Conservation (phyloP, 2,113 vertebrate species). For the Rhea americana region DNA sequence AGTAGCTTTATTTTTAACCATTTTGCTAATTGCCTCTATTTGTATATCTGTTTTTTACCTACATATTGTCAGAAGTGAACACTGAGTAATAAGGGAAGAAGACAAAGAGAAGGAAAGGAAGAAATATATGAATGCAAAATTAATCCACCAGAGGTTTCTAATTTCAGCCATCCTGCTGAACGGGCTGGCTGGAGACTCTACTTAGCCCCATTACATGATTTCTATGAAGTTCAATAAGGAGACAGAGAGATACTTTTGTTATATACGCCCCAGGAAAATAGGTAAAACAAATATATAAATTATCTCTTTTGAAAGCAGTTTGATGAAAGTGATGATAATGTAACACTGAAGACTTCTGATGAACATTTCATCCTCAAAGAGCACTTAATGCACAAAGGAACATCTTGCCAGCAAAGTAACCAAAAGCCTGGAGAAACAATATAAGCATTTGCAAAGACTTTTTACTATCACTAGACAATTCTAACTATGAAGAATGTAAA, state of each 20-base stretch:
- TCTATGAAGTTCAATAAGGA: neutral
- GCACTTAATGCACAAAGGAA: conserved; percentile 38
- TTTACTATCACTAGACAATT: conserved; percentile 8
- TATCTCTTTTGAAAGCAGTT: neutral
- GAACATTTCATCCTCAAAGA: conserved; percentile 54
- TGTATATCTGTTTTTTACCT: neutral
- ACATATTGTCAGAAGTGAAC: neutral
- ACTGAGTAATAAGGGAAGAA: rapidly evolving
- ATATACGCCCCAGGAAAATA: neutral
- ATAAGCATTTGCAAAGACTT: conserved; percentile 9
- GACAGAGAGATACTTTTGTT: neutral
- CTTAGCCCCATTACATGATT: neutral
- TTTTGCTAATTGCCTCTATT: neutral
- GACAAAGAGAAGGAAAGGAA: neutral
- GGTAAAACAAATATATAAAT: neutral
- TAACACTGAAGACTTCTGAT: conserved; percentile 38
- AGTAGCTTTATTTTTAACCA: neutral
- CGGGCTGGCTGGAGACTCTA: neutral
- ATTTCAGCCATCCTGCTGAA: neutral
- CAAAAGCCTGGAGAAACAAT: conserved; percentile 30
- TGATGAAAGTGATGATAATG: neutral
- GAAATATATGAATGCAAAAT: neutral
- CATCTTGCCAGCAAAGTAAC: neutral
- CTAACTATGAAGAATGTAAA: conserved; percentile 23
- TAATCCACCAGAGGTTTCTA: neutral